Conservation (phyloP, 2,113 vertebrate species). For the Progne subis region DNA sequence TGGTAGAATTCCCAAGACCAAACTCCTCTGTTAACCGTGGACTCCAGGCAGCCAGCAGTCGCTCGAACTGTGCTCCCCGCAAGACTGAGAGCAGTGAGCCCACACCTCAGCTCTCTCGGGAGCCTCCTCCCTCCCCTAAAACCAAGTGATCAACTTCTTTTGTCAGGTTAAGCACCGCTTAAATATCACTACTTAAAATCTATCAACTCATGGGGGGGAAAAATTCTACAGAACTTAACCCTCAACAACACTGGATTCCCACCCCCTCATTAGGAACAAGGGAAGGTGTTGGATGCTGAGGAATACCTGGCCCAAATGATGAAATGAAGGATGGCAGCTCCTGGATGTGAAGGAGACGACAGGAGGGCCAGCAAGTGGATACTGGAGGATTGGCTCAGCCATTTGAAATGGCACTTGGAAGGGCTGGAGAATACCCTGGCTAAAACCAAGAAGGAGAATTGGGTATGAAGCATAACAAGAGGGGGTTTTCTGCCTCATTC, state of each 20-base stretch:
- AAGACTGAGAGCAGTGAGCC: too few species aligned
- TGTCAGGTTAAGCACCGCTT: too few species aligned
- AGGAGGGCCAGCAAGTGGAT: not conserved
- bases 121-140: too few species aligned
- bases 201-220: too few species aligned
- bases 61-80: too few species aligned
- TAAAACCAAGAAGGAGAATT: slow-evolving; percentile 65
- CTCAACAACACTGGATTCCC: not conserved
- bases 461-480: not conserved
- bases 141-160: too few species aligned
- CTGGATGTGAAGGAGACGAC: not conserved
- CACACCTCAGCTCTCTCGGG: too few species aligned
- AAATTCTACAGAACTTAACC: too few species aligned
- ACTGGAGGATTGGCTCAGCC: slow-evolving; percentile 36
- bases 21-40: too few species aligned
- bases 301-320: slow-evolving; percentile 36
- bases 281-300: slow-evolving; percentile 42
- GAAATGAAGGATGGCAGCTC: slow-evolving; percentile 48
- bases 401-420: slow-evolving; percentile 60
- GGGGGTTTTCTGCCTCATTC: not conserved
- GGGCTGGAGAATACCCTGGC: slow-evolving; percentile 44
- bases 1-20: too few species aligned
- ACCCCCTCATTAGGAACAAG: slow-evolving; percentile 16
- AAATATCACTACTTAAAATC: too few species aligned
- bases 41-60: too few species aligned